A percentile compares a stretch with the other conserved stretches of the same genome.
These are phyloP conservation scores for Chrysolina haemoptera DNA, from an alignment of 2,888 invertebrate genomes.

Conservation along the genomic window DNA sequence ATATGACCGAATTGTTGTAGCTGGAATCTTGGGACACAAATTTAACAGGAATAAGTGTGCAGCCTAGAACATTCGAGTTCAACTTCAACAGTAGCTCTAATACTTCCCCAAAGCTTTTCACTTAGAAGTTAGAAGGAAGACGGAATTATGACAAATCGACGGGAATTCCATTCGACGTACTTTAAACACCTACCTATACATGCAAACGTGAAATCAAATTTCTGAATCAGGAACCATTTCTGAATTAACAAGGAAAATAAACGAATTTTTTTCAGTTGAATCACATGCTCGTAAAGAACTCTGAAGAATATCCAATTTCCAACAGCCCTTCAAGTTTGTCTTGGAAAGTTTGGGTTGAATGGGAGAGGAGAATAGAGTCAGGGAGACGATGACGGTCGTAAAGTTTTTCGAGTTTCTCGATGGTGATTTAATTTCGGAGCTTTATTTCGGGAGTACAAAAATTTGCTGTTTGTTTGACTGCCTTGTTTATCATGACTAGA, in stretches of 20 bases:
- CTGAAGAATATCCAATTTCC: slow-evolving; percentile 34
- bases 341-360: slow-evolving; percentile 22
- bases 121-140: too few relatives aligned
- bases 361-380: neutral
- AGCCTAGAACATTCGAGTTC: too few relatives aligned
- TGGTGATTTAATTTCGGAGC: slow-evolving; percentile 2
- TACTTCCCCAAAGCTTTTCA: too few relatives aligned
- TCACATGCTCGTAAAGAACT: slow-evolving; percentile 35
- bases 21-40: too few relatives aligned
- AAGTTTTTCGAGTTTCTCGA: slow-evolving; percentile 11
- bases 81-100: too few relatives aligned
- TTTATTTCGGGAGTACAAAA: slow-evolving; percentile 8
- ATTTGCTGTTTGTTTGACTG: neutral
- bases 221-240: neutral
- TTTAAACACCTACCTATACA: too few relatives aligned
- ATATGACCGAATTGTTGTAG: too few relatives aligned
- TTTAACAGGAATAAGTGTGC: too few relatives aligned
- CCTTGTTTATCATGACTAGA: neutral
- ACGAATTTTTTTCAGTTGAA: slow-evolving; percentile 19
- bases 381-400: neutral
- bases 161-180: neutral
- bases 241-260: slow-evolving; percentile 4
- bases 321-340: slow-evolving; percentile 25
- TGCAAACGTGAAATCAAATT: neutral
- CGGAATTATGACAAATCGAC: neutral